Evolutionary conservation across 2,113 vertebrate genomes (phyloP).

Genomic region (Phoenicopterus ruber): DNA sequence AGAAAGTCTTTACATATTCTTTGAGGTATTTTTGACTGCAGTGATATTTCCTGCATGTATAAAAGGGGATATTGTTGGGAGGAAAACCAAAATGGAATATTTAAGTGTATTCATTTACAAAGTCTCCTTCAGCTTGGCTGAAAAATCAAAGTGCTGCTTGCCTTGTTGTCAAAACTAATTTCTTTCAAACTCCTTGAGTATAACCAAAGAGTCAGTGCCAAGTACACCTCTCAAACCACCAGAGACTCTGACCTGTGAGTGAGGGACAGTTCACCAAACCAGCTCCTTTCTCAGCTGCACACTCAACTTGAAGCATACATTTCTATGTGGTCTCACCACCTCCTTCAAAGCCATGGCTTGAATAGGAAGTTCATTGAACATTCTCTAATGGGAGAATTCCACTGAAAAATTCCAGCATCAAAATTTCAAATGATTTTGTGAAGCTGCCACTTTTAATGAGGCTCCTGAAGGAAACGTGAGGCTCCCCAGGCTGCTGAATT

Average conservation of each 20-base stretch:
- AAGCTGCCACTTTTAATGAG: neutral
- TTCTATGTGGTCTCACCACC: neutral
- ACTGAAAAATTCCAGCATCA: neutral
- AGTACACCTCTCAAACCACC: neutral
- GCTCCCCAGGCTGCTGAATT: neutral
- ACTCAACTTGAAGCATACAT: neutral
- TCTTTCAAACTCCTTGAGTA: neutral
- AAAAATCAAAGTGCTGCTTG: neutral
- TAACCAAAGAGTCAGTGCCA: neutral
- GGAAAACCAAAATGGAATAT: neutral
- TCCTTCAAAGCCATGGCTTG: neutral
- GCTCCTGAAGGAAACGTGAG: neutral
- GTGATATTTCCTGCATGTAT: neutral
- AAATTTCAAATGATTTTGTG: neutral
- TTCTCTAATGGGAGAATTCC: neutral
- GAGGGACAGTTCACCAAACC: neutral
- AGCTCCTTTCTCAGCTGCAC: neutral
- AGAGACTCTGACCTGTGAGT: neutral
- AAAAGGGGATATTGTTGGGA: neutral
- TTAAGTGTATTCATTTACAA: neutral
- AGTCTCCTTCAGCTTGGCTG: neutral
- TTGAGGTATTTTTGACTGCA: neutral
- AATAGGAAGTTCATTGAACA: neutral
- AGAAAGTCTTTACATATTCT: neutral
- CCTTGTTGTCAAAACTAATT: neutral